phyloP scores from a whole-genome alignment of 1,140 invertebrate genomes.

The Tachypleus tridentatus region DNA sequence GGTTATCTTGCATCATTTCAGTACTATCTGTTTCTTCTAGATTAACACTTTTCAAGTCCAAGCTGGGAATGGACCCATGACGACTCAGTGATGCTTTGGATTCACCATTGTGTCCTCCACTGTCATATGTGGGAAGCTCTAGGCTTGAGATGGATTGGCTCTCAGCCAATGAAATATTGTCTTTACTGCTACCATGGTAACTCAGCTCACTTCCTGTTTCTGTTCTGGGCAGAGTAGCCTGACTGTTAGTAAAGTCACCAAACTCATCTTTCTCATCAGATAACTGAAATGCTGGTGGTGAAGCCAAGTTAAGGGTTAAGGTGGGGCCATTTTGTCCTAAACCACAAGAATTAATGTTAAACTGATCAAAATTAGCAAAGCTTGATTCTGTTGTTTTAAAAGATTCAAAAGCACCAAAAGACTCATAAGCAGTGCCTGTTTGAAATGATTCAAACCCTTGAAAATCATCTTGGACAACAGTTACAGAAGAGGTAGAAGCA shows the following conservation, averaged over 20 bases:
- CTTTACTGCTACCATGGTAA: conserved; percentile 12
- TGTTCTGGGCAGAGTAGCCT: conserved; percentile 28
- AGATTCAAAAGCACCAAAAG: background rate
- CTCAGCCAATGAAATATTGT: conserved; percentile 26
- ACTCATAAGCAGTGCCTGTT: background rate
- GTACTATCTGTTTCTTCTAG: conserved; percentile 31
- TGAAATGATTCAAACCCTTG: background rate
- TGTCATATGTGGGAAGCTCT: conserved; percentile 34
- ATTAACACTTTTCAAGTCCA: conserved; percentile 37
- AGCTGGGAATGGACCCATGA: conserved; percentile 39
- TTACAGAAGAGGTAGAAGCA: conserved; percentile 4
- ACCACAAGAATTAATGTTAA: conserved; percentile 1
- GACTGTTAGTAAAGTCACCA: conserved; percentile 39
- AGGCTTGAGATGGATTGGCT: conserved; percentile 37
- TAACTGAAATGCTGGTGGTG: conserved; percentile 19
- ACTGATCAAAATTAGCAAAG: conserved; percentile 16
- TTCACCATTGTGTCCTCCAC: conserved; percentile 23
- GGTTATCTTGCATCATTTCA: no score
- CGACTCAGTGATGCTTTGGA: conserved; percentile 31
- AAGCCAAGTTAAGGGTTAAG: background rate
- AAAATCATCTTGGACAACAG: conserved; percentile 1
- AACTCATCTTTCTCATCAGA: conserved; percentile 39
- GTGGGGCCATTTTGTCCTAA: background rate
- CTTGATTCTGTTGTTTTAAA: background rate
- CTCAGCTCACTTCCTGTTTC: background rate